phyloP scores from a whole-genome alignment of 2,888 invertebrate genomes.

The Agrochola lota region DNA sequence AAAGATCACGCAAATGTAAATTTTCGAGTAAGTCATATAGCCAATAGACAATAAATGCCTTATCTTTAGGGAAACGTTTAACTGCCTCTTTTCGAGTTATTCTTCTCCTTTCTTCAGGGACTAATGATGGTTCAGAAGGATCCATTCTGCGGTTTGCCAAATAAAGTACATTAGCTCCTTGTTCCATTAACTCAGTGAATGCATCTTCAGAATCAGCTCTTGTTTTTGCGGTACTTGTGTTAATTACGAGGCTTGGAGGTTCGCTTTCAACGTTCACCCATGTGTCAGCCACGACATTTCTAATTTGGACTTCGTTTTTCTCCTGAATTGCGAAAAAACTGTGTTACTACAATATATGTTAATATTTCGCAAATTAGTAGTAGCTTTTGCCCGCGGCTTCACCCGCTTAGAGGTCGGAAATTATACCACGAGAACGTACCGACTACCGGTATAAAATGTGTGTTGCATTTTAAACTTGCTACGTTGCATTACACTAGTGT shows the following conservation, averaged over 20 bases:
- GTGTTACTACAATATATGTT: not conserved
- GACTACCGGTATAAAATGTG: not conserved
- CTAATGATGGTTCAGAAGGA: slow-evolving; percentile 72
- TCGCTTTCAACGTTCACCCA: slow-evolving; percentile 56
- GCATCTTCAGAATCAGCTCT: not conserved
- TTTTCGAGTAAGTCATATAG: slow-evolving; percentile 74
- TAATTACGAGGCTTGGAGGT: not conserved
- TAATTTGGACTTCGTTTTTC: slow-evolving; percentile 79
- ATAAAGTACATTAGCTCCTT: slow-evolving; percentile 64
- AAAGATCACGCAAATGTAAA: slow-evolving; percentile 51
- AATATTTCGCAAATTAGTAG: not conserved
- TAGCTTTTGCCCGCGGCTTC: not conserved
- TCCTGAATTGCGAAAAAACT: slow-evolving; percentile 71
- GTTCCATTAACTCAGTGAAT: not conserved
- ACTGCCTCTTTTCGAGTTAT: slow-evolving; percentile 63
- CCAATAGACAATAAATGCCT: slow-evolving; percentile 75
- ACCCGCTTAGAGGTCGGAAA: too few species aligned
- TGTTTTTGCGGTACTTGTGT: accelerated
- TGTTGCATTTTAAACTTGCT: too few species aligned
- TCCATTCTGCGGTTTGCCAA: slow-evolving; percentile 46
- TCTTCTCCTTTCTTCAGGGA: slow-evolving; percentile 73
- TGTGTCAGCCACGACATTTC: slow-evolving; percentile 78
- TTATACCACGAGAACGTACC: not conserved
- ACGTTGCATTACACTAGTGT: too few species aligned
- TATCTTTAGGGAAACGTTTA: slow-evolving; percentile 64